phyloP scores from a whole-genome alignment of 2,797 vertebrate genomes.

The Sebastes oblongus region DNA sequence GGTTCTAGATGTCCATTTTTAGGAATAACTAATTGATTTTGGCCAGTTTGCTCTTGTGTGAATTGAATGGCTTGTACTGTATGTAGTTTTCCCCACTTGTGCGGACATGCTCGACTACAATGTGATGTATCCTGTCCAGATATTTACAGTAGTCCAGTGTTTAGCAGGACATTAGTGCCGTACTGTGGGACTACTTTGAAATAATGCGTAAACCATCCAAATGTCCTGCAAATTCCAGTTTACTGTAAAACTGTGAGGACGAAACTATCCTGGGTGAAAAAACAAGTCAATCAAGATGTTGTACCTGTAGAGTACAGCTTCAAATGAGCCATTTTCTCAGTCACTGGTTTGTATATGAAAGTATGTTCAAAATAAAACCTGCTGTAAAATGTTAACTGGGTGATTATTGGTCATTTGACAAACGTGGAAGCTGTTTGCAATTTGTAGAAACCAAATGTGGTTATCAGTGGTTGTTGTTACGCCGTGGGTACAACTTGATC shows the following conservation, averaged over 20 bases:
- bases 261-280: constrained; percentile 23
- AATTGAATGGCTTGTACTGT: constrained; percentile 78
- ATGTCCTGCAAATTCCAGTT: constrained; percentile 57
- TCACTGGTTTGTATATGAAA: constrained; percentile 85
- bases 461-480: background rate
- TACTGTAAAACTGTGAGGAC: constrained; percentile 61
- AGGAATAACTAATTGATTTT: constrained; percentile 70
- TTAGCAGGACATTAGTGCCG: constrained; percentile 76
- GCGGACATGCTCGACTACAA: constrained; percentile 72
- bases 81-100: constrained; percentile 71
- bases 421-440: background rate
- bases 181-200: constrained; percentile 69
- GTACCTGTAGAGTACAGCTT: constrained; percentile 73
- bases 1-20: constrained; percentile 75
- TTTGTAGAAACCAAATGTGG: background rate
- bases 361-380: constrained; percentile 83
- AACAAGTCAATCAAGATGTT: constrained; percentile 48
- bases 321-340: constrained; percentile 82
- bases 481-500: background rate
- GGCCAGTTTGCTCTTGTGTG: constrained; percentile 79
- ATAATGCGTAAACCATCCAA: constrained; percentile 53
- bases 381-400: constrained; percentile 73
- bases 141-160: constrained; percentile 78
- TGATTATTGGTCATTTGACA: constrained; percentile 39
- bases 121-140: constrained; percentile 75